Evolutionary conservation across 2,888 invertebrate genomes (phyloP).

Genomic region (Pantelozetes paolii): DNA sequence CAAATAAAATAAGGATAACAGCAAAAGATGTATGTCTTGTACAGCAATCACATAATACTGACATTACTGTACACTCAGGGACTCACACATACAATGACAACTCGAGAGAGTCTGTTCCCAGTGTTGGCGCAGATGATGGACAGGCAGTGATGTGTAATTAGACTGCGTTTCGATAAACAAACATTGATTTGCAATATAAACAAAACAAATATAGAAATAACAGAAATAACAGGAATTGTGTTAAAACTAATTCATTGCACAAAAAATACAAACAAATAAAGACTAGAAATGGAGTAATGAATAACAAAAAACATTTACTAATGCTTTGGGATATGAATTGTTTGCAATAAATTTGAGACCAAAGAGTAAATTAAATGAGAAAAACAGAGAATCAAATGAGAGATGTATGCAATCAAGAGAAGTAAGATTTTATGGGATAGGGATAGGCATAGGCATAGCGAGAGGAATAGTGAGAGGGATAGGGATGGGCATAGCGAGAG

Average conservation of each 20-base stretch:
- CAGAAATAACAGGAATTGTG: not conserved
- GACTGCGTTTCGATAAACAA: constrained; percentile 16
- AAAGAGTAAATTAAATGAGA: not conserved
- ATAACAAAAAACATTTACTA: not conserved
- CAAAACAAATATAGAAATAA: constrained; percentile 1
- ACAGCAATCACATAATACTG: not conserved
- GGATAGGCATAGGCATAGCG: not conserved
- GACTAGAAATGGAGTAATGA: not conserved
- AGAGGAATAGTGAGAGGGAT: not conserved
- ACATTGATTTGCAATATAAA: constrained; percentile 26
- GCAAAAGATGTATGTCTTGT: not conserved
- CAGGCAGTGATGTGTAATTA: not conserved
- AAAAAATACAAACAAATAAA: constrained; percentile 18
- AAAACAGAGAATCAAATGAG: not conserved
- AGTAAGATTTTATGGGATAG: not conserved
- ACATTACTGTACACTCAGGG: no score
- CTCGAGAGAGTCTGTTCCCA: not conserved
- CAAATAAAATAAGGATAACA: constrained; percentile 15
- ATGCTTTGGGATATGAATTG: not conserved
- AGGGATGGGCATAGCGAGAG: not conserved
- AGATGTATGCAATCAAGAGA: not conserved
- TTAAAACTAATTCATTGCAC: constrained; percentile 10
- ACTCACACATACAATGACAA: not conserved
- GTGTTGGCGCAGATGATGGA: constrained; percentile 8
- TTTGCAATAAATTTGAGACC: not conserved